Percentiles rank a stretch among this genome's conserved stretches.
Conservation (phyloP, 2,797 vertebrate species). For the Nothura maculosa region DNA sequence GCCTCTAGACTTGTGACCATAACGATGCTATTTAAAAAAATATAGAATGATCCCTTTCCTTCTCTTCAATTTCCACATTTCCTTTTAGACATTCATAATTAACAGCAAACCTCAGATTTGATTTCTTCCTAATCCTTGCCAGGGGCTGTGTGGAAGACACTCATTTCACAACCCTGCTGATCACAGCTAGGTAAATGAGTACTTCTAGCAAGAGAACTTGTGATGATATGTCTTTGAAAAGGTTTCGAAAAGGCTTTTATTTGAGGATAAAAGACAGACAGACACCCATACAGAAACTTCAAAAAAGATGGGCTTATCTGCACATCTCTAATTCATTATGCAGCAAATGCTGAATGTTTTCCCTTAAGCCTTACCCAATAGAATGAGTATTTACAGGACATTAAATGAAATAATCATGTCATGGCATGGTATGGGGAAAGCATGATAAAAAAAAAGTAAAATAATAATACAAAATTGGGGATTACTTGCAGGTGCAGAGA, state of each 20-base stretch:
- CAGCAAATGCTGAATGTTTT: conserved; percentile 9
- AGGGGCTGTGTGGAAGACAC: not conserved
- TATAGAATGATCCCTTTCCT: not conserved
- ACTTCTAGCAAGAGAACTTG: not conserved
- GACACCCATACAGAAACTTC: conserved; percentile 3
- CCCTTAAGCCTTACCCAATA: not conserved
- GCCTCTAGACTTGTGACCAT: not conserved
- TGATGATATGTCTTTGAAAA: conserved; percentile 12
- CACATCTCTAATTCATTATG: conserved; percentile 13
- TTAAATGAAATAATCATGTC: conserved; percentile 29
- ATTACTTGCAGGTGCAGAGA: not conserved
- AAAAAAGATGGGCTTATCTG: conserved; percentile 1
- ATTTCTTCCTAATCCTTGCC: conserved; percentile 43
- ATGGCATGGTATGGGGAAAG: not conserved
- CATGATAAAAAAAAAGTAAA: not conserved
- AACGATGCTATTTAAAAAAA: not conserved
- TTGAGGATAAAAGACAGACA: conserved; percentile 28
- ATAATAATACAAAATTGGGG: not conserved
- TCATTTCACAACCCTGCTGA: conserved; percentile 17
- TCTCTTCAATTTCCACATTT: conserved; percentile 27
- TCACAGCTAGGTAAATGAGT: conserved; percentile 42
- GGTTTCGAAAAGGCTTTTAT: conserved; percentile 39
- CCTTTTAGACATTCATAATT: conserved; percentile 43
- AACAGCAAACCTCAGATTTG: conserved; percentile 43
- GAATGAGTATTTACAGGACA: conserved; percentile 35